These are phyloP conservation scores for Tinea pellionella DNA, from an alignment of 2,888 invertebrate genomes.

Conservation along the genomic window DNA sequence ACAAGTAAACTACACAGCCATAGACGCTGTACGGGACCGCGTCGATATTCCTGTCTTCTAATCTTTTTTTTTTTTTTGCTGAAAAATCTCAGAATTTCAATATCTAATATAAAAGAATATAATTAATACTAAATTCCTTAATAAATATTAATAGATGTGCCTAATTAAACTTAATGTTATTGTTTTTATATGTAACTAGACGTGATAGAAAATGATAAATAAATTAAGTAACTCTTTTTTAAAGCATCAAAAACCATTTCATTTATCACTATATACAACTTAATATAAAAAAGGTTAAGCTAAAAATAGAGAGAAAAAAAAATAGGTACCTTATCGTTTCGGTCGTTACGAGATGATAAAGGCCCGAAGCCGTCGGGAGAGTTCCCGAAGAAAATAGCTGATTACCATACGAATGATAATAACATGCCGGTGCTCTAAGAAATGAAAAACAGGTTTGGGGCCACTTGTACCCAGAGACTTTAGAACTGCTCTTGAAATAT, in stretches of 20 bases:
- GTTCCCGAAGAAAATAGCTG: conserved; percentile 41
- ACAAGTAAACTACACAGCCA: no score
- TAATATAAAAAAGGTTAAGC: background rate
- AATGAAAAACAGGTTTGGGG: background rate
- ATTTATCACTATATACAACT: background rate
- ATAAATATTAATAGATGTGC: no score
- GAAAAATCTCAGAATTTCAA: no score
- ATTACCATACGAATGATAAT: conserved; percentile 64
- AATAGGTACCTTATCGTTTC: conserved; percentile 29
- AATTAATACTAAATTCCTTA: no score
- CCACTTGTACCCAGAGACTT: background rate
- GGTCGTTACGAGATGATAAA: conserved; percentile 41
- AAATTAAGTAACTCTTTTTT: no score
- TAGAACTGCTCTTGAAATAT: background rate
- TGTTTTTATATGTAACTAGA: background rate
- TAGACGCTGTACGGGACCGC: no score
- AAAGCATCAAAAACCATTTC: background rate
- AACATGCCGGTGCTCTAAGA: conserved; percentile 29
- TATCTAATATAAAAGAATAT: no score
- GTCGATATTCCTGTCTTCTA: no score
- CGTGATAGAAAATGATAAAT: background rate
- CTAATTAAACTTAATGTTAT: background rate
- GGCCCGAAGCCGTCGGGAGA: conserved; percentile 37
- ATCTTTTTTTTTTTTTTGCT: no score
- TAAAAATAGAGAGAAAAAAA: conserved; percentile 31